Conservation (phyloP, 2,888 invertebrate genomes). For the Agapostemon virescens region DNA sequence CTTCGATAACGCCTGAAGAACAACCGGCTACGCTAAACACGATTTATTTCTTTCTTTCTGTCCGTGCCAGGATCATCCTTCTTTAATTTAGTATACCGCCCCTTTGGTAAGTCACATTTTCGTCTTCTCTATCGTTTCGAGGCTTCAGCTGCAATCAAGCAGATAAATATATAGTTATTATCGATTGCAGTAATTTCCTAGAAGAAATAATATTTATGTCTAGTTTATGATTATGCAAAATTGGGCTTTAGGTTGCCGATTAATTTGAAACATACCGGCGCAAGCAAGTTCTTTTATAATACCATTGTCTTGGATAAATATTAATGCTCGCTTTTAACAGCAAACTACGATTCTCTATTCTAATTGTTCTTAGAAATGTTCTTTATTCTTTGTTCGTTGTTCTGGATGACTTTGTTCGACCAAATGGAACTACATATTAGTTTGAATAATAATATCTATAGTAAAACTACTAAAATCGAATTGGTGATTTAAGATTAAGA, state of each 20-base stretch:
- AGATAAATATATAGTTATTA: not conserved
- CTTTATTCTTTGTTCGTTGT: not conserved
- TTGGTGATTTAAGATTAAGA: not conserved
- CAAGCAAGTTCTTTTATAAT: not conserved
- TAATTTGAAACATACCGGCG: too few species aligned
- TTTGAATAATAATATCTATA: too few species aligned
- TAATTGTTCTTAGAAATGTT: not conserved
- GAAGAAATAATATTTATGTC: not conserved
- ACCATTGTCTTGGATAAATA: not conserved
- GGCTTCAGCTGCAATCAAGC: constrained; percentile 37
- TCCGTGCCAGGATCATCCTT: constrained; percentile 43
- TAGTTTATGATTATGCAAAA: too few species aligned
- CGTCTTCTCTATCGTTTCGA: not conserved
- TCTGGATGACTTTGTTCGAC: not conserved
- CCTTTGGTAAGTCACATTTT: constrained; percentile 8
- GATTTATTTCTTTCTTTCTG: constrained; percentile 22
- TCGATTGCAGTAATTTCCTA: not conserved
- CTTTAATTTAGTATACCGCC: constrained; percentile 16
- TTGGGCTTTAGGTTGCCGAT: too few species aligned
- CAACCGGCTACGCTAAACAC: constrained; percentile 5
- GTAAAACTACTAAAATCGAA: not conserved
- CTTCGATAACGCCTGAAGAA: not conserved
- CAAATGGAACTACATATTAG: too few species aligned
- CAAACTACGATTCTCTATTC: not conserved
- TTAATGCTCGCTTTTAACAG: not conserved